Percentiles rank a stretch among this genome's conserved stretches.
These are phyloP conservation scores for Cryptoprocta ferox DNA, from an alignment of 2,797 vertebrate genomes.

Conservation along the genomic window DNA sequence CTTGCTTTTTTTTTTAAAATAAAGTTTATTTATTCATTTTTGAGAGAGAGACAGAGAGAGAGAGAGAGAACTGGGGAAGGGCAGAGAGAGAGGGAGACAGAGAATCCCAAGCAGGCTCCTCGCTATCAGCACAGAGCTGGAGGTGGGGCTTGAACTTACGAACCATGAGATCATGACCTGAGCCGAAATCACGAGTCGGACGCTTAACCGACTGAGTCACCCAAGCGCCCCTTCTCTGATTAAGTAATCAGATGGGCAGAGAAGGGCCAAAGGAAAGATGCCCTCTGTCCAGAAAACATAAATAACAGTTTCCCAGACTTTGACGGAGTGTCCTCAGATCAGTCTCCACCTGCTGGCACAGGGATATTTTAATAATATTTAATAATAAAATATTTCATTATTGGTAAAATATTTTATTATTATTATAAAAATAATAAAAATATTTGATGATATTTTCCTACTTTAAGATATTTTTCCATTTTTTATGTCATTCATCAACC, in stretches of 20 bases:
- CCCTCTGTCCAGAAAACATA: neutral
- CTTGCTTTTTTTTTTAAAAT: slow-evolving; percentile 26
- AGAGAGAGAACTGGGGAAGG: too few species aligned
- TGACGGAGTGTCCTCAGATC: neutral
- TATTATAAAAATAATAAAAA: too few species aligned
- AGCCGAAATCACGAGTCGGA: too few species aligned
- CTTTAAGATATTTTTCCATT: neutral
- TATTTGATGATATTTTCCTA: neutral
- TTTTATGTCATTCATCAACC: neutral
- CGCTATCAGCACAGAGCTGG: too few species aligned
- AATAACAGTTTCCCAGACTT: neutral
- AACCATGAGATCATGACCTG: too few species aligned
- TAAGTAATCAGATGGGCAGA: neutral
- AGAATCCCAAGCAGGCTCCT: too few species aligned
- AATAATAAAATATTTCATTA: neutral
- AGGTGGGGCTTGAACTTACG: too few species aligned
- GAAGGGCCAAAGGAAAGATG: neutral
- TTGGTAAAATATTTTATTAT: too few species aligned
- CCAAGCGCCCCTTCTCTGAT: neutral
- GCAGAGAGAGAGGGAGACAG: too few species aligned
- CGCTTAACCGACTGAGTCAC: too few species aligned
- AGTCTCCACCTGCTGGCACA: neutral
- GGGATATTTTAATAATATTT: neutral
- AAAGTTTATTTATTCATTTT: too few species aligned
- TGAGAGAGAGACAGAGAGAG: too few species aligned